Evolutionary conservation across 2,888 invertebrate genomes (phyloP).

Genomic region (Eledona agricola): DNA sequence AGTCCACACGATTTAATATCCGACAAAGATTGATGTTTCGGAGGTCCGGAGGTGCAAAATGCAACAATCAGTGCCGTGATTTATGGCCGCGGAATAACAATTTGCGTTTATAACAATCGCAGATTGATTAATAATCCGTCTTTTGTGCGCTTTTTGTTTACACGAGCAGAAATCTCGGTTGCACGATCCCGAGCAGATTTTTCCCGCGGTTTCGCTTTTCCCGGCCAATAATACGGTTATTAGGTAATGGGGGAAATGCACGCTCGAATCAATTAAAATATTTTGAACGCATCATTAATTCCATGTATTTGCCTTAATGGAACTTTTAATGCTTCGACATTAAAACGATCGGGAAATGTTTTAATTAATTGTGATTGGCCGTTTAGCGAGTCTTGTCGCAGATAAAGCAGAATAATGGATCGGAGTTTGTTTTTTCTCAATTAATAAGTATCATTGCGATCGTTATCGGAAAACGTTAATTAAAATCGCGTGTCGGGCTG

Average conservation of each 20-base stretch:
- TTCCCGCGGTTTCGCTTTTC: not conserved
- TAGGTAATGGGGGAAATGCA: slow-evolving; percentile 27
- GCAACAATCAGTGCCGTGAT: slow-evolving; percentile 19
- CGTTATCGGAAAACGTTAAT: slow-evolving; percentile 6
- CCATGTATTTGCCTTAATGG: slow-evolving; percentile 24
- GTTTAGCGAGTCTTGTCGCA: slow-evolving; percentile 9
- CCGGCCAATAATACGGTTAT: slow-evolving; percentile 25
- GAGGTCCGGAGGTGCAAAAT: slow-evolving; percentile 14
- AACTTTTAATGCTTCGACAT: slow-evolving; percentile 24
- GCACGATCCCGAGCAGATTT: slow-evolving; percentile 33
- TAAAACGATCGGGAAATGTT: slow-evolving; percentile 24
- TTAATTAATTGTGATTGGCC: slow-evolving; percentile 26
- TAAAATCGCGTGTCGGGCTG: slow-evolving; percentile 3
- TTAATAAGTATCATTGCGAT: slow-evolving; percentile 8
- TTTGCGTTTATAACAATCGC: slow-evolving; percentile 12
- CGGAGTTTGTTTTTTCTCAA: slow-evolving; percentile 2
- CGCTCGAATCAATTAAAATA: slow-evolving; percentile 28
- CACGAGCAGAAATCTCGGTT: slow-evolving; percentile 46
- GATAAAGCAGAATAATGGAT: slow-evolving; percentile 11
- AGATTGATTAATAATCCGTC: slow-evolving; percentile 22
- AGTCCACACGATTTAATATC: slow-evolving; percentile 25
- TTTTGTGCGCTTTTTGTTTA: slow-evolving; percentile 14
- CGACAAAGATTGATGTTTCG: slow-evolving; percentile 23
- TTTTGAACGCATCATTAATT: slow-evolving; percentile 32
- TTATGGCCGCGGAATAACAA: slow-evolving; percentile 23